Percentiles rank a stretch among this genome's conserved stretches.
Conservation (phyloP, 2,113 vertebrate genomes). For the Scophthalmus maximus region DNA sequence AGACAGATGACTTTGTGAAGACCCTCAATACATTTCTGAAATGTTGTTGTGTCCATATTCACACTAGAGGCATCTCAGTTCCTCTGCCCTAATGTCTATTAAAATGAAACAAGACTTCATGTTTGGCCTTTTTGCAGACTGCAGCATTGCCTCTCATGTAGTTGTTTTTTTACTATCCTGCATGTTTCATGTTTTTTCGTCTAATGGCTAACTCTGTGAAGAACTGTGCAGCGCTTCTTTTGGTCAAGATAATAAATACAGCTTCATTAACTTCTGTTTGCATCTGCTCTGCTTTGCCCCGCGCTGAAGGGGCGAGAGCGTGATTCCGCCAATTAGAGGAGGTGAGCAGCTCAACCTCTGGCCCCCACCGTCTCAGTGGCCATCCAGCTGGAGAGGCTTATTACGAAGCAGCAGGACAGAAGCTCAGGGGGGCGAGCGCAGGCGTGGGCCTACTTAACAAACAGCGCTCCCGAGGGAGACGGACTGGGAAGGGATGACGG, state of each 20-base stretch:
- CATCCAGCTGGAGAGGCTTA: slow-evolving; percentile 58
- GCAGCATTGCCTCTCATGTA: too few species aligned
- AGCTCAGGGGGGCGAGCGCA: slow-evolving; percentile 29
- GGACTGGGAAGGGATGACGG: slow-evolving; percentile 49
- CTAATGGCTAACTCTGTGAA: background rate
- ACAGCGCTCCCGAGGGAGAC: slow-evolving; percentile 43
- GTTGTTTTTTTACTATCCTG: background rate
- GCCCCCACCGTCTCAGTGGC: slow-evolving; percentile 35
- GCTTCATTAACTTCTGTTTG: background rate
- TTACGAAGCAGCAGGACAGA: slow-evolving; percentile 57
- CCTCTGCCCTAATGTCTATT: too few species aligned
- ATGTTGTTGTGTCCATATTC: too few species aligned
- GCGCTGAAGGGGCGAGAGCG: slow-evolving; percentile 3
- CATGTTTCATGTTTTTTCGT: background rate
- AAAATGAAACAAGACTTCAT: too few species aligned
- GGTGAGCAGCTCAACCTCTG: slow-evolving; percentile 58
- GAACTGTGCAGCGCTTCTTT: background rate
- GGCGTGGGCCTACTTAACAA: slow-evolving; percentile 56
- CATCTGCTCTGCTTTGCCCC: background rate
- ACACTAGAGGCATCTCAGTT: too few species aligned
- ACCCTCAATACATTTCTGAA: too few species aligned
- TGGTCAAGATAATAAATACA: slow-evolving; percentile 6
- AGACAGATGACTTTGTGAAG: too few species aligned
- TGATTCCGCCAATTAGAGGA: slow-evolving; percentile 57
- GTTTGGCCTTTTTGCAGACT: too few species aligned